phyloP scores from a whole-genome alignment of 2,113 vertebrate species.

The Uria aalge region DNA sequence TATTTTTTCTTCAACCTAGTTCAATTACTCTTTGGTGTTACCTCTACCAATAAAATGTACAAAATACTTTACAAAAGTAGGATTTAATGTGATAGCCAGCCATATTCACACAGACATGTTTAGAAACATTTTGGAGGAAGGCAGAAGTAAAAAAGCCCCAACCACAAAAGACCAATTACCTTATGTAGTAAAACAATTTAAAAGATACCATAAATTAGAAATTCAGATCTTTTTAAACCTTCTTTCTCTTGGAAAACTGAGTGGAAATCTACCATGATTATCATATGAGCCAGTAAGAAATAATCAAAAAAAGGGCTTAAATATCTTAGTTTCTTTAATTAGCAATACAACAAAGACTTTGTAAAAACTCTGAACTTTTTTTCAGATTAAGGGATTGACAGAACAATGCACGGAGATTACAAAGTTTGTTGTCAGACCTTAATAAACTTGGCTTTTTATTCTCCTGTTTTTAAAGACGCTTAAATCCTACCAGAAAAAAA shows the following conservation, averaged over 20 bases:
- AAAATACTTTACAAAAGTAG: background rate
- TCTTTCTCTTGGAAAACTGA: background rate
- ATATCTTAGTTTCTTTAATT: background rate
- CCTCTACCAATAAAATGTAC: background rate
- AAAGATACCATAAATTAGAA: background rate
- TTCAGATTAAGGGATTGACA: background rate
- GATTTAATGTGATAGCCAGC: background rate
- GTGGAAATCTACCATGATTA: background rate
- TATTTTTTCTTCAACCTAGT: background rate
- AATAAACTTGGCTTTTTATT: background rate
- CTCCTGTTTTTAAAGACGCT: conserved; percentile 16
- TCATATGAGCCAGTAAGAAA: background rate
- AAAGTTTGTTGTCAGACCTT: background rate
- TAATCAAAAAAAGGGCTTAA: background rate
- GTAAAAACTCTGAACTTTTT: background rate
- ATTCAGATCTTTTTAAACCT: background rate
- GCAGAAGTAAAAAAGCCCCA: background rate
- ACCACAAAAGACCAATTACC: background rate
- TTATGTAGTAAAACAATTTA: background rate
- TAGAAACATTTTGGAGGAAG: background rate
- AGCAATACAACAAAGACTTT: background rate
- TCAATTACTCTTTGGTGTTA: background rate
- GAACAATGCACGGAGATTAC: background rate
- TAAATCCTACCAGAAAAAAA: background rate
- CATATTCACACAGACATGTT: background rate